Evolutionary conservation across 2,797 vertebrate genomes (phyloP), one percentile per base, ranked within the genome.

Genomic region (Betta splendens): DNA sequence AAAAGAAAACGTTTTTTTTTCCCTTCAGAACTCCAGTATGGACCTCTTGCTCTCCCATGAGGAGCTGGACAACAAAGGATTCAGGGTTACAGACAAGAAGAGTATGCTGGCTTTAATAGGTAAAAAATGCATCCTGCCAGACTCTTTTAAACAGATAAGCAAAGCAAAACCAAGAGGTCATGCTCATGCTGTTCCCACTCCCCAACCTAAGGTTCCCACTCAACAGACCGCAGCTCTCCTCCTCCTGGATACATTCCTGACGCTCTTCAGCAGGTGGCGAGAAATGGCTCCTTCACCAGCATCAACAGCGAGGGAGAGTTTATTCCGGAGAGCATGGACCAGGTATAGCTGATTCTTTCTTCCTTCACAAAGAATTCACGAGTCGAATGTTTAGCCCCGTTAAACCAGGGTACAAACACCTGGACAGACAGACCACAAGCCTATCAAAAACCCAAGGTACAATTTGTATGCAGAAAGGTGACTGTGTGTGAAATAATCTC

Each of bases 291-390:
- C 47, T 99, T 98, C 80, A 99, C 98, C 78, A 99, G 97, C 92
- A 98, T 99, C 88, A 96, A 98, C 91, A 99, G 98, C 40, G 98
- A 99, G 82, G 98, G 98, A 13, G 98, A 99, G 85, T 99, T 99
- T 85, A 99, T 99, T 72, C 98, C 98, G 12, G 98, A 99, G 90
- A 97, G 94, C 86, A 98, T 98, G 96, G 97, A 99, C 91, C 97
- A 98, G 94, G 97, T 25, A 25, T 25, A 25, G 25, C 8, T 2
- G 25, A 13, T n/a, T 48, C 22, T 9, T 49, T 25, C 10, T 35
- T 33, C 31, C 10, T 50, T 20, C 20, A n/a, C n/a, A n/a, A n/a
- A n/a, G n/a, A n/a, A n/a, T n/a, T n/a, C n/a, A n/a, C 20, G 2
- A 20, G 37, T 50, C 42, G 50, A 35, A 10, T n/a, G n/a, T n/a